Percentiles rank a stretch among this genome's conserved stretches.
phyloP scores from a whole-genome alignment of 2,797 vertebrate genomes.

The Squalus acanthias region DNA sequence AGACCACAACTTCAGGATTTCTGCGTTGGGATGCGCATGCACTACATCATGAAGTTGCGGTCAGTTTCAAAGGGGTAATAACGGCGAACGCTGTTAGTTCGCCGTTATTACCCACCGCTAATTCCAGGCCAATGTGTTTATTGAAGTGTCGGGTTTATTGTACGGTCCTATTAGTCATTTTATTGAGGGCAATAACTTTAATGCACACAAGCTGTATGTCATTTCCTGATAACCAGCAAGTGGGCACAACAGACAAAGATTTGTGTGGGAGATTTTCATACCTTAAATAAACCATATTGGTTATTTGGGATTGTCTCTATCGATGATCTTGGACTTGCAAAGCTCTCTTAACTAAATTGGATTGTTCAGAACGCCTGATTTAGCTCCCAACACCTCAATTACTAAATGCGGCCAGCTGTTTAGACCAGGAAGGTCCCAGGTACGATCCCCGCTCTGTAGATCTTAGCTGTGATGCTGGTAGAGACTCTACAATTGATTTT shows the following conservation, averaged over 20 bases:
- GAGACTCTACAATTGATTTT: neutral
- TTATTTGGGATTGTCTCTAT: neutral
- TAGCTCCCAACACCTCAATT: neutral
- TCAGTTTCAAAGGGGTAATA: no score
- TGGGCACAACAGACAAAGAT: neutral
- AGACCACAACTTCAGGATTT: no score
- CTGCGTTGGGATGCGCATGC: no score
- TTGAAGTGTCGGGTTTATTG: neutral
- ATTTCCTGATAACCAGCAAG: neutral
- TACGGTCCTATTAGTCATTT: no score
- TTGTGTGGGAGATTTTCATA: neutral
- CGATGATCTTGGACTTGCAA: neutral
- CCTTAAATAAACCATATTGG: neutral
- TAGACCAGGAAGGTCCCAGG: neutral
- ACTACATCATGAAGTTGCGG: no score
- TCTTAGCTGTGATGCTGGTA: neutral
- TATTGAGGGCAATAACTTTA: neutral
- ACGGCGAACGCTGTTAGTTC: no score
- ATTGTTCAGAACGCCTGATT: neutral
- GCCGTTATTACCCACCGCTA: no score
- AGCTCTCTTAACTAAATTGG: neutral
- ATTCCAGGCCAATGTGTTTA: neutral
- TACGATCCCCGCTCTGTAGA: neutral
- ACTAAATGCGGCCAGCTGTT: neutral
- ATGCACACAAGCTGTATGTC: neutral